Evolutionary conservation across 2,888 invertebrate genomes (phyloP).

Genomic region (Drosophila crucigera): DNA sequence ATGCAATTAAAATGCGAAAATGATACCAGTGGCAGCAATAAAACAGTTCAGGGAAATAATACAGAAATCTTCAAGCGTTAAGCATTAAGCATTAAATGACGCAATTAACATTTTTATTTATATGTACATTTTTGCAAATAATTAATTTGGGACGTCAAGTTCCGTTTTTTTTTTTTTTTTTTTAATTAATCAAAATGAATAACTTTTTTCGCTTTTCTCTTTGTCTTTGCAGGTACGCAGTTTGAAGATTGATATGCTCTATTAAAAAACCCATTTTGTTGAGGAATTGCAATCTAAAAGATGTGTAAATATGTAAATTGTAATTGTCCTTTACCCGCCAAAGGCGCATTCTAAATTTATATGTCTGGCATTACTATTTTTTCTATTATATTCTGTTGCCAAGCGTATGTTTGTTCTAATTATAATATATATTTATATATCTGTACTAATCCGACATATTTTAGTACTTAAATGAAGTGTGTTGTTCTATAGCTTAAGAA

Average conservation of each 20-base stretch:
- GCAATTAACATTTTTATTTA: constrained; percentile 12
- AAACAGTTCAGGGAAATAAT: background rate
- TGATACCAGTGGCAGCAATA: background rate
- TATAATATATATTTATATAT: background rate
- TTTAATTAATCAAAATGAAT: constrained; percentile 46
- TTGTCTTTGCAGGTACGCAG: constrained; percentile 48
- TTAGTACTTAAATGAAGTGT: background rate
- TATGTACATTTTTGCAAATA: constrained; percentile 19
- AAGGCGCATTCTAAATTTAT: background rate
- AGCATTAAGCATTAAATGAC: constrained; percentile 42
- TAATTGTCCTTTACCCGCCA: background rate
- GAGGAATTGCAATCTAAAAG: constrained; percentile 18
- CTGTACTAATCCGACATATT: background rate
- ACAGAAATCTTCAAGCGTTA: constrained; percentile 20
- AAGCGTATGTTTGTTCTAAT: background rate
- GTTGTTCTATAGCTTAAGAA: background rate
- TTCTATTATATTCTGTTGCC: background rate
- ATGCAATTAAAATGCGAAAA: constrained; percentile 52
- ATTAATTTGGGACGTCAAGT: constrained; percentile 38
- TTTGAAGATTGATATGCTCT: constrained; percentile 11
- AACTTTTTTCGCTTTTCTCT: constrained; percentile 18
- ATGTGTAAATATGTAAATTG: background rate
- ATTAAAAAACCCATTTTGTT: constrained; percentile 29
- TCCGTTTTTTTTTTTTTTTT: background rate
- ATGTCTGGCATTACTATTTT: background rate